Base-by-base conservation (phyloP, 1,140 invertebrate genomes). In the Choristoneura fumiferana region DNA sequence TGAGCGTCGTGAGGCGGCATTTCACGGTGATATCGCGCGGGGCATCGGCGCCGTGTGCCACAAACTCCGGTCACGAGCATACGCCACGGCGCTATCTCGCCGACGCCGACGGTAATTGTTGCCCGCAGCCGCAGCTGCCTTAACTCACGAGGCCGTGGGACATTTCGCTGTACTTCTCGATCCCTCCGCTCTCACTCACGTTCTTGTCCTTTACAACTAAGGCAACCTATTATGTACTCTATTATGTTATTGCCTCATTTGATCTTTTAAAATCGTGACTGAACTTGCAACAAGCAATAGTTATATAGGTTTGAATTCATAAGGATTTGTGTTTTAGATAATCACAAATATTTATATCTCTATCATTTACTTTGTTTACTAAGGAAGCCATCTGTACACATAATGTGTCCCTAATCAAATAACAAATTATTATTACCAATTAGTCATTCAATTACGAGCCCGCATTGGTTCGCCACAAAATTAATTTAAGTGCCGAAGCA, bases 1-100 rank as follows among this genome's bases (percentile, higher is more conserved):
- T 76, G 71, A 62, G 63, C 65, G 69, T 85, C 85, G 85, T 88
- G 85, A 86, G 78, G 76, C 76, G 78, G 82, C 82, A 85, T 87
- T 85, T 83, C 78, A 84, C 81, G 80, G 77, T 71, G 67, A 62
- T 86, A 86, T 86, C 84, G 76, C 57, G 57, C 63, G 67, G 76
- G 76, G 65, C 81, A 86, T 84, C 78, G 70, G 43, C 68, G 66
- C 66, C 60, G 67, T 66, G 77, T 76, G 72, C 83, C 70, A 79
- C 73, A 78, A 79, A 77, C 71, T 64, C 57, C 81, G 76, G 79
- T 87, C 81, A 86, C 85, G 84, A 85, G 73, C 81, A 83, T 81
- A 81, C 81, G 65, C 76, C 81, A 83, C 79, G 63, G 58, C 64
- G 66, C 71, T 76, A 74, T 77, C 69, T 54, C 13, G 14, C 62